Conservation (phyloP, 2,888 invertebrate genomes). For the Melolontha melolontha region DNA sequence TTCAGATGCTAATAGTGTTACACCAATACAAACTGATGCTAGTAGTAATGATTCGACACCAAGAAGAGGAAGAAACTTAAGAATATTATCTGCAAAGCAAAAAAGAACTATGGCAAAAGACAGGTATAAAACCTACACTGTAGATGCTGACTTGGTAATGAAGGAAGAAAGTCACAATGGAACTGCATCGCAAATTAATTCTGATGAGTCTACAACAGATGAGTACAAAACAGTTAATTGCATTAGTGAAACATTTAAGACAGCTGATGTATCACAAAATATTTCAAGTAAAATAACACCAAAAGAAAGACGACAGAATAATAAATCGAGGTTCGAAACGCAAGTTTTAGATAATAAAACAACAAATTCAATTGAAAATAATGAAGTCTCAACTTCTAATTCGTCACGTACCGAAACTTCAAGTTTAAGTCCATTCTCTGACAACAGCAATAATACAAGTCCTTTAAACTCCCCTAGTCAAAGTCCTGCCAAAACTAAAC, state of each 20-base stretch:
- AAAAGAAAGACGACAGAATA: constrained; percentile 75
- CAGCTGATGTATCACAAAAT: background rate
- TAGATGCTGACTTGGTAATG: constrained; percentile 73
- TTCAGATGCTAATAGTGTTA: constrained; percentile 69
- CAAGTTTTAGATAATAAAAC: constrained; percentile 66
- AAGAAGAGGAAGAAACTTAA: constrained; percentile 65
- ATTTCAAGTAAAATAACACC: constrained; percentile 68
- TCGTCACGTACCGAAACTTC: constrained; percentile 43
- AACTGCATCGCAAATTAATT: constrained; percentile 50
- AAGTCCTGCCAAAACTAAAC: constrained; percentile 55
- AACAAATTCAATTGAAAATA: constrained; percentile 55
- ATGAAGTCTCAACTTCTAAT: constrained; percentile 20
- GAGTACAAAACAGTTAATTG: constrained; percentile 52
- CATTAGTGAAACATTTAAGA: constrained; percentile 51
- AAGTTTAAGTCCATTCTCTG: constrained; percentile 40
- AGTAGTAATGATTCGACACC: constrained; percentile 81
- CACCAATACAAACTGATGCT: constrained; percentile 77
- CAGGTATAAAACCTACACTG: constrained; percentile 86
- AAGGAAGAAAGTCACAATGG: constrained; percentile 58
- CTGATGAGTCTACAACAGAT: constrained; percentile 50
- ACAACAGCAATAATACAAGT: constrained; percentile 47
- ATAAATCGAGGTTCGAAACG: constrained; percentile 78
- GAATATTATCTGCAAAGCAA: constrained; percentile 80
- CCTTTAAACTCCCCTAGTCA: constrained; percentile 49
- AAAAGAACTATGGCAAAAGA: constrained; percentile 81